A percentile compares a stretch with the other conserved stretches of the same genome.
Evolutionary conservation across 2,113 vertebrate species (phyloP).

Genomic region (Perca schrenkii): DNA sequence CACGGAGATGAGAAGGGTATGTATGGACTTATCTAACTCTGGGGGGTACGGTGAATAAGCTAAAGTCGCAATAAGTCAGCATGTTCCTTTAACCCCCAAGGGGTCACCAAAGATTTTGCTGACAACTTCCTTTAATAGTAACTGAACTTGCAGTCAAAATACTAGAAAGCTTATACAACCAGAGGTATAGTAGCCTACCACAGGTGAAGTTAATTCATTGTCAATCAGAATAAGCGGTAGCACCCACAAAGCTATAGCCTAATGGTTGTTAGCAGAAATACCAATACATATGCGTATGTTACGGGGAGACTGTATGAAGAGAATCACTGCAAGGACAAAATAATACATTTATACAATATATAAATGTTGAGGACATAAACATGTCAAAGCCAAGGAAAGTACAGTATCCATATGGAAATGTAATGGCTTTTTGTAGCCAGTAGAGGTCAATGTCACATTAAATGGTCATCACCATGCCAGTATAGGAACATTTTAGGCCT

Average conservation of each 20-base stretch:
- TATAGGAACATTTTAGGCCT: not conserved
- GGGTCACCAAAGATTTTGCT: constrained; percentile 3
- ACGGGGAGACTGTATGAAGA: not conserved
- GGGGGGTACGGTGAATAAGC: too few species aligned
- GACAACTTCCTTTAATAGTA: not conserved
- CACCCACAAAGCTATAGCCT: not conserved
- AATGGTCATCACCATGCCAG: not conserved
- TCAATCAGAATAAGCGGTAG: constrained; percentile 5
- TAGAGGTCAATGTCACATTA: constrained; percentile 71
- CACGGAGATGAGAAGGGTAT: too few species aligned
- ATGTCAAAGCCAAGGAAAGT: not conserved
- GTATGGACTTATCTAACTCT: too few species aligned
- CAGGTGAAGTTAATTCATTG: not conserved
- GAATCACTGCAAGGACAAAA: not conserved
- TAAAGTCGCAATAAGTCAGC: too few species aligned
- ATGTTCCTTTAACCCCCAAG: not conserved
- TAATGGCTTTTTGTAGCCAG: constrained; percentile 57
- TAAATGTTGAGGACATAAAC: constrained; percentile 1
- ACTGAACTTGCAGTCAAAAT: not conserved
- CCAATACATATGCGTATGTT: not conserved
- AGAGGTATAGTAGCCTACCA: not conserved
- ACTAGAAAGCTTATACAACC: not conserved
- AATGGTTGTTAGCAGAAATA: not conserved
- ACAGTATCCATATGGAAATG: constrained; percentile 14
- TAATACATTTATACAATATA: not conserved